Base-by-base conservation (phyloP, 2,113 vertebrate genomes). In the Raja brachyura region DNA sequence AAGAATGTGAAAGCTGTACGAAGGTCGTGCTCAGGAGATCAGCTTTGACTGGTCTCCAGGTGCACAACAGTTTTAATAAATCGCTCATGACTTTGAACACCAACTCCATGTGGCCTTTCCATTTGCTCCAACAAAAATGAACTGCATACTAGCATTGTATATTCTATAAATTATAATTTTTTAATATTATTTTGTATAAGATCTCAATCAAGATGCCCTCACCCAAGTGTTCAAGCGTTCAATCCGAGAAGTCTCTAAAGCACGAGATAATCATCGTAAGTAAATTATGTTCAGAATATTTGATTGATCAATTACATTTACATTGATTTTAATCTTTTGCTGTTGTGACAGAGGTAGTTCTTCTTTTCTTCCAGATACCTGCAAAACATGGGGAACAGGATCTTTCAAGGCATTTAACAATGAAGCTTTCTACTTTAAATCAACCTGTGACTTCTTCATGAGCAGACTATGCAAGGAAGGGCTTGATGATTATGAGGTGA, bases 351-450 rank as follows among this genome's bases (percentile, higher is more conserved):
- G 4, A 73, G 22, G 13, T n/a, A n/a, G n/a, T 73, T 74, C 31
- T 70, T 39, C 9, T 92, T 92, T 73, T 92, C 9, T 73, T 63
- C 28, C 31, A 93, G 93, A 63, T 16, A 79, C 48, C 54, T 93
- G 93, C 93, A 93, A 25, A 20, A 79, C 61, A 22, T 93, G 54
- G 54, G 93, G 93, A 93, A 10, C 2, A 11, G 93, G 93, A 78
- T 6, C 11, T 31, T 61, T 93, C 59, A 75, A 59, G 61, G 20
- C 2, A 63, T 93, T 93, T 79, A 20, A 79, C 22, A 61, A 79
- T 16, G 25, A 61, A 18, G 6, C 31, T 79, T 66, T 28, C 93
- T 9, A 63, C 48, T 78, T 93, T 8, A 22, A 16, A 63, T 93
- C 93, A 78, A 77, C 5, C 39, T 93, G 93, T 63, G 14, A 61